A percentile compares a stretch with the other conserved stretches of the same genome.
Evolutionary conservation across 2,113 vertebrate species (phyloP).

Genomic region (Gambusia holbrooki): DNA sequence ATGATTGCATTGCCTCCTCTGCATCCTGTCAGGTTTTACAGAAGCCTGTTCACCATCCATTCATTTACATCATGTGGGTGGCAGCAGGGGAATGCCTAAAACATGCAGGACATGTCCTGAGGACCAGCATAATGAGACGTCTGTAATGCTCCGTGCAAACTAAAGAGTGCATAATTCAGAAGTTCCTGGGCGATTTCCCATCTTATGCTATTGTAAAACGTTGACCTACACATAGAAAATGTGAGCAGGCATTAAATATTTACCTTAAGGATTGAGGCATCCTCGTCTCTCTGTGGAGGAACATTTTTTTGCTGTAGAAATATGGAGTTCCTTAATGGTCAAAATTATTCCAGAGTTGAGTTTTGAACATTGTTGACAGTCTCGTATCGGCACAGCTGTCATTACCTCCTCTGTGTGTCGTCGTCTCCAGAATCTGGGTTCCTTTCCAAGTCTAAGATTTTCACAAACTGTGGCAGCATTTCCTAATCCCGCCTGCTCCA

Average conservation of each 20-base stretch:
- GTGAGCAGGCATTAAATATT: background rate
- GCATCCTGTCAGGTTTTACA: background rate
- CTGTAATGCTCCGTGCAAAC: background rate
- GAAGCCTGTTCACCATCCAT: background rate
- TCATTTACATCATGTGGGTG: background rate
- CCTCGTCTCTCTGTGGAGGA: too few relatives aligned
- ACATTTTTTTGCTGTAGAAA: too few relatives aligned
- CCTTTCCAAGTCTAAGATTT: too few relatives aligned
- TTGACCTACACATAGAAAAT: background rate
- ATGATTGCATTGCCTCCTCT: background rate
- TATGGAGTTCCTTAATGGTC: too few relatives aligned
- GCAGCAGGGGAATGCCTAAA: background rate
- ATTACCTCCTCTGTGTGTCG: too few relatives aligned
- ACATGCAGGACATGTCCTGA: background rate
- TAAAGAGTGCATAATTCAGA: background rate
- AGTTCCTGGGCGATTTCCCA: background rate
- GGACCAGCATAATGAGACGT: background rate
- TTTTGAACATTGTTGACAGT: background rate
- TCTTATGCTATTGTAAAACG: background rate
- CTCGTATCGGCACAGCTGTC: too few relatives aligned
- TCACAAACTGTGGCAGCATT: too few relatives aligned
- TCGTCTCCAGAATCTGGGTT: too few relatives aligned
- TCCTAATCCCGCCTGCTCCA: too few relatives aligned
- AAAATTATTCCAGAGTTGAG: background rate
- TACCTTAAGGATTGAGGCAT: too few relatives aligned